Percentiles rank a stretch among this genome's conserved stretches.
These are phyloP conservation scores for Petrocephalus zakoni DNA, from an alignment of 2,113 vertebrate species.

Conservation along the genomic window DNA sequence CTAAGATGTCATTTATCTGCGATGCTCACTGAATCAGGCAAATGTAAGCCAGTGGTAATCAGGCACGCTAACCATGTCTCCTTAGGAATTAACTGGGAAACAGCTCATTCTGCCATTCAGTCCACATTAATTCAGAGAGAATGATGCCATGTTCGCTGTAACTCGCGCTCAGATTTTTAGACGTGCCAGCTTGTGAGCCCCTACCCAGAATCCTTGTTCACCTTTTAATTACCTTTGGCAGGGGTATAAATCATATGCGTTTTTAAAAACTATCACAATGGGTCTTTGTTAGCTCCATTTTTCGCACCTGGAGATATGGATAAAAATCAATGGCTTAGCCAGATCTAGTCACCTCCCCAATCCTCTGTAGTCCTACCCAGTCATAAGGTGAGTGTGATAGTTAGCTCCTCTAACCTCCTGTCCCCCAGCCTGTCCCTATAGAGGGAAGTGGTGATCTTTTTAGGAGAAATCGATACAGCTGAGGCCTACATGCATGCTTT, in stretches of 20 bases:
- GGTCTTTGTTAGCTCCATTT: neutral
- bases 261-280: neutral
- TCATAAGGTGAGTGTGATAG: neutral
- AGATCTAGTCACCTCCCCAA: neutral
- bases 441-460: neutral
- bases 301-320: neutral
- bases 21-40: neutral
- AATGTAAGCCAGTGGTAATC: neutral
- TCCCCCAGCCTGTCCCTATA: neutral
- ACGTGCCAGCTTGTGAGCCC: neutral
- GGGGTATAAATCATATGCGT: neutral
- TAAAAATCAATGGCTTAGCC: slow-evolving; percentile 8
- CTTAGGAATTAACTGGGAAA: neutral
- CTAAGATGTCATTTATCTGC: neutral
- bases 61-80: neutral
- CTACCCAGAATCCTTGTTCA: neutral
- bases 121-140: neutral
- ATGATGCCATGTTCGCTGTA: neutral
- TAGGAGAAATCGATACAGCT: neutral
- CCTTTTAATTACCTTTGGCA: neutral
- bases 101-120: neutral
- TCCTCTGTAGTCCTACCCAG: neutral
- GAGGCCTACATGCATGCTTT: neutral
- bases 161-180: neutral
- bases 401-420: neutral